A percentile compares a stretch with the other conserved stretches of the same genome.
phyloP scores from a whole-genome alignment of 2,888 invertebrate genomes.

The Tetrapedia diversipes region DNA sequence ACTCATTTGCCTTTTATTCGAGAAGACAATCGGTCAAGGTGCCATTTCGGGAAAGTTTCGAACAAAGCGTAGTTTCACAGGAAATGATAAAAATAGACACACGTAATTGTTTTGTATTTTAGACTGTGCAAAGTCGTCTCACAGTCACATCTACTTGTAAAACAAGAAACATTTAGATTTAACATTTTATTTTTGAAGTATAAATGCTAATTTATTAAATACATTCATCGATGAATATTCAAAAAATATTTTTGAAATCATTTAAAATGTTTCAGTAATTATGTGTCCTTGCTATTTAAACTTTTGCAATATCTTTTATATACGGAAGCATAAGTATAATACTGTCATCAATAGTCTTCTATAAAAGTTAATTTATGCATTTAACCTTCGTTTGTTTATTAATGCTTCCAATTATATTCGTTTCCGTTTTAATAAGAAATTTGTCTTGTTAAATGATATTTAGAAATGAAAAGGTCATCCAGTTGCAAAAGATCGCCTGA shows the following conservation, averaged over 20 bases:
- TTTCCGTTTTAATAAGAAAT: background rate
- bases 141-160: background rate
- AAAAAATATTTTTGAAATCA: too few relatives aligned
- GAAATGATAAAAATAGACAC: background rate
- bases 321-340: background rate
- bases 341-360: too few relatives aligned
- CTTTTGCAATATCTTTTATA: background rate
- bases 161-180: background rate
- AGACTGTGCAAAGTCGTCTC: background rate
- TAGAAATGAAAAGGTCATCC: background rate
- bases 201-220: background rate
- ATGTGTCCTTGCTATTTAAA: background rate
- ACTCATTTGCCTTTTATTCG: conserved; percentile 27
- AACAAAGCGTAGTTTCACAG: conserved; percentile 13
- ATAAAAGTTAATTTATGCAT: too few relatives aligned
- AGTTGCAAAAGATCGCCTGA: background rate
- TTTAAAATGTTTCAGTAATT: too few relatives aligned
- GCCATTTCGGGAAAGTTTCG: background rate
- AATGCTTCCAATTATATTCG: background rate
- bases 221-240: background rate
- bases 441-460: background rate
- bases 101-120: background rate
- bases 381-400: too few relatives aligned
- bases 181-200: background rate
- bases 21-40: conserved; percentile 29